These are phyloP conservation scores for Probosciger aterrimus DNA, from an alignment of 2,113 vertebrate species.

Conservation along the genomic window DNA sequence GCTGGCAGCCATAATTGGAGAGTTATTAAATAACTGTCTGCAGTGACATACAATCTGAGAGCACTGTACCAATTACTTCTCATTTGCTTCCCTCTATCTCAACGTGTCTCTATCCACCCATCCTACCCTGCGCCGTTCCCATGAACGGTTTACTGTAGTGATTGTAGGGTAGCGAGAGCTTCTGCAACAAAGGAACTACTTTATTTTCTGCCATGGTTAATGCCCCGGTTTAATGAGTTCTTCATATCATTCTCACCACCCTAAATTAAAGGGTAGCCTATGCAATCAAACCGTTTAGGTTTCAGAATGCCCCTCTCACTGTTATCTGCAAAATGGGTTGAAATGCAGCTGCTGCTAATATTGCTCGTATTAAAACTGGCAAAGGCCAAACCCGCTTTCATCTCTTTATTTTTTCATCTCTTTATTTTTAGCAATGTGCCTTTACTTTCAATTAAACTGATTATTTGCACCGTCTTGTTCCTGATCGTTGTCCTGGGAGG, in stretches of 20 bases:
- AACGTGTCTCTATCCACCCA: neutral
- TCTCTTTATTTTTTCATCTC: constrained; percentile 45
- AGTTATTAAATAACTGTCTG: constrained; percentile 63
- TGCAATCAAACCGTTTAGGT: constrained; percentile 57
- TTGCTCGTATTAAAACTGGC: neutral
- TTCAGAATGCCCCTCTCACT: constrained; percentile 24
- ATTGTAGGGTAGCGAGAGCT: neutral
- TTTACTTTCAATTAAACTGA: constrained; percentile 45
- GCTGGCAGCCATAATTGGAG: constrained; percentile 50
- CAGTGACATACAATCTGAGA: constrained; percentile 47
- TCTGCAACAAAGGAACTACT: constrained; percentile 65
- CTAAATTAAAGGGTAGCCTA: constrained; percentile 70
- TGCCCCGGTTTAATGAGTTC: constrained; percentile 67
- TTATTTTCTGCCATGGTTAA: constrained; percentile 68
- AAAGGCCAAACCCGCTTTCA: constrained; percentile 13
- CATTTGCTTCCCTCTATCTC: constrained; percentile 35
- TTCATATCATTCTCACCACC: constrained; percentile 62
- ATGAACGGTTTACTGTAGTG: neutral
- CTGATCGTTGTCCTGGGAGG: constrained; percentile 14
- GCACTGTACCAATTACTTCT: constrained; percentile 44
- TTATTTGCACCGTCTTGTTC: constrained; percentile 40
- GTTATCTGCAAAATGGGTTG: constrained; percentile 14
- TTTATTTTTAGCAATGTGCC: neutral
- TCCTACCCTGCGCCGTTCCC: neutral
- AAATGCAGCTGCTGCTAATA: constrained; percentile 39